Conservation (phyloP, 2,113 vertebrate genomes). For the Perca schrenkii region DNA sequence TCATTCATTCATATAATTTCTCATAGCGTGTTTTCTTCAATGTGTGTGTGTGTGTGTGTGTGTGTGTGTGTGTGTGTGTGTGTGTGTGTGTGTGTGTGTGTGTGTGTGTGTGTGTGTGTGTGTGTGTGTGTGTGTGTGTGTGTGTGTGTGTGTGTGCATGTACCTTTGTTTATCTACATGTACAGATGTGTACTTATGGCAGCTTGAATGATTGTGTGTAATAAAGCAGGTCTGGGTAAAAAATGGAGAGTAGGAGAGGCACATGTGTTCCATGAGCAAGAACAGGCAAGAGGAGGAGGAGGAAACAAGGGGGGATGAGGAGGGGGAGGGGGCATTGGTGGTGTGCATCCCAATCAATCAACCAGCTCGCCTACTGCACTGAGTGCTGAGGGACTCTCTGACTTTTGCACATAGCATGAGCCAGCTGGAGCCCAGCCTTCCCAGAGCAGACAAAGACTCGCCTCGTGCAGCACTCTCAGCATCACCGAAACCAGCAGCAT, state of each 20-base stretch:
- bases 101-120: slow-evolving; percentile 3
- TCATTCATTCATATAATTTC: neutral
- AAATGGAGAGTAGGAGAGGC: slow-evolving; percentile 46
- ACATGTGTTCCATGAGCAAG: slow-evolving; percentile 55
- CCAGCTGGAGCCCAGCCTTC: slow-evolving; percentile 78
- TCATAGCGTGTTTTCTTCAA: neutral
- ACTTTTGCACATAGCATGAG: slow-evolving; percentile 71
- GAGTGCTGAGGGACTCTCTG: slow-evolving; percentile 74
- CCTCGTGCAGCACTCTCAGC: slow-evolving; percentile 62
- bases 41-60: slow-evolving; percentile 9
- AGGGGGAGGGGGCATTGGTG: slow-evolving; percentile 1
- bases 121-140: neutral
- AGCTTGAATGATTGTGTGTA: slow-evolving; percentile 22
- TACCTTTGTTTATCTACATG: slow-evolving; percentile 27
- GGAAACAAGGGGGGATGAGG: neutral
- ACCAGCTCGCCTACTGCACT: slow-evolving; percentile 60
- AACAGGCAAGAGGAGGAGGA: slow-evolving; percentile 31
- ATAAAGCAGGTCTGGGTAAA: slow-evolving; percentile 33
- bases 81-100: neutral
- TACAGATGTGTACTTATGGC: neutral
- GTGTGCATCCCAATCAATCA: slow-evolving; percentile 77
- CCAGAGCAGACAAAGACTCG: slow-evolving; percentile 73
- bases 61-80: neutral
- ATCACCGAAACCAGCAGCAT: slow-evolving; percentile 64
- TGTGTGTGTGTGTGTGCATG: neutral